Base-by-base conservation (phyloP, 2,797 vertebrate species). In the Pseudochromis fuscus region DNA sequence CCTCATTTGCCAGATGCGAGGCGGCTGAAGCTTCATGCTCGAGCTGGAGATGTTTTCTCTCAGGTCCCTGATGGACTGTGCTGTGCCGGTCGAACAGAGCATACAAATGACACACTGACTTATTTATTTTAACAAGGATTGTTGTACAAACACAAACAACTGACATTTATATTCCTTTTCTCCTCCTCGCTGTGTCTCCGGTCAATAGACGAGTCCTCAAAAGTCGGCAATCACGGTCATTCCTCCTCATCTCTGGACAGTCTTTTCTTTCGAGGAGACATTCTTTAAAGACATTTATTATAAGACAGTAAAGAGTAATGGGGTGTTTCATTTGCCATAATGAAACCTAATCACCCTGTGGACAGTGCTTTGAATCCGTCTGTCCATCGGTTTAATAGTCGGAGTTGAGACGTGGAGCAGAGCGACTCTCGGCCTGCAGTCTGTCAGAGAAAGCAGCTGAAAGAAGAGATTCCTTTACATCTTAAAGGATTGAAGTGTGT, bases 271-370 rank as follows among this genome's bases (percentile, higher is more conserved):
- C 45, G 52, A 46, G 60, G 28, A 65, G 51, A 71, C 78, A 78
- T 89, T 88, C 77, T 85, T 90, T 76, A 55, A 71, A 90, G 84
- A 85, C 84, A 84, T 90, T 90, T 92, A 87, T 88, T 87, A 81
- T 83, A 81, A 56, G 68, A 84, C 75, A 80, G 72, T 90, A 80
- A 91, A 90, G 75, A 64, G 84, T 91, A 88, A 91, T 90, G 89
- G 83, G 65, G 86, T 92, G 89, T 91, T 93, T 92, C 85, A 90
- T 91, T 93, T 89, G 81, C 60, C 79, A 84, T 90, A 84, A 90
- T 93, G 88, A 91, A 92, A 90, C 81, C 59, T 83, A 92, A 92
- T 88, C 87, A 76, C 83, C 57, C 77, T 75, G 53, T 65, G 79
- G 85, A 91, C 82, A 79, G 68, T 71, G 82, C 86, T 91, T 88